phyloP scores from a whole-genome alignment of 64 coral and sea anemone species.

The Montipora cactus region DNA sequence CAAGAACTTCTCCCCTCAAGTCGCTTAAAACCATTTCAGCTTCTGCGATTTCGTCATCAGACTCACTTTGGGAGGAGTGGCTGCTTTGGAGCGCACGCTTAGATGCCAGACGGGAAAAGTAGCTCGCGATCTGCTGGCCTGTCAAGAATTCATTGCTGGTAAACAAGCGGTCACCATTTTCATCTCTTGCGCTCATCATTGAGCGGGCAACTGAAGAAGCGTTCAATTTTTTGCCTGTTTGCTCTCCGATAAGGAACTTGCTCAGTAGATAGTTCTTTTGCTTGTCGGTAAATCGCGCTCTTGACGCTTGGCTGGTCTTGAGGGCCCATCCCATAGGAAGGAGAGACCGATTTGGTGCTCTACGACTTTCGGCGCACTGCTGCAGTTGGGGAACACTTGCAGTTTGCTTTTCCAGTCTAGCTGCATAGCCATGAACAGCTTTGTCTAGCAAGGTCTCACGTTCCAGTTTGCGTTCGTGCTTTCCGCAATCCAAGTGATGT shows the following conservation, averaged over 20 bases:
- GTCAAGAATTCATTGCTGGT: too few species aligned
- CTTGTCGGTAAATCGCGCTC: too few species aligned
- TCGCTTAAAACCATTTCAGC: background rate
- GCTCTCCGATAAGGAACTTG: too few species aligned
- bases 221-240: too few species aligned
- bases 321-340: background rate
- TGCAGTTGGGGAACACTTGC: background rate
- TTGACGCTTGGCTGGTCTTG: too few species aligned
- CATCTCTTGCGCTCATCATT: too few species aligned
- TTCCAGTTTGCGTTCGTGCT: constrained; percentile 33
- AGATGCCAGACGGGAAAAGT: constrained; percentile 4
- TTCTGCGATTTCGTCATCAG: background rate
- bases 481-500: constrained; percentile 37
- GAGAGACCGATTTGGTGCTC: too few species aligned
- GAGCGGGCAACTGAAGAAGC: too few species aligned
- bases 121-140: background rate
- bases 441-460: constrained; percentile 50
- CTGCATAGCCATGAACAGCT: background rate
- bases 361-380: background rate
- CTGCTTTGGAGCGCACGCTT: background rate
- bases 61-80: background rate
- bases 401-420: background rate
- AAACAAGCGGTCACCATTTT: too few species aligned
- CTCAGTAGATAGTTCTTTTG: too few species aligned
- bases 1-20: background rate